Percentiles rank a stretch among this genome's conserved stretches.
phyloP scores from a whole-genome alignment of 2,888 invertebrate genomes.

The Cerceris rybyensis region DNA sequence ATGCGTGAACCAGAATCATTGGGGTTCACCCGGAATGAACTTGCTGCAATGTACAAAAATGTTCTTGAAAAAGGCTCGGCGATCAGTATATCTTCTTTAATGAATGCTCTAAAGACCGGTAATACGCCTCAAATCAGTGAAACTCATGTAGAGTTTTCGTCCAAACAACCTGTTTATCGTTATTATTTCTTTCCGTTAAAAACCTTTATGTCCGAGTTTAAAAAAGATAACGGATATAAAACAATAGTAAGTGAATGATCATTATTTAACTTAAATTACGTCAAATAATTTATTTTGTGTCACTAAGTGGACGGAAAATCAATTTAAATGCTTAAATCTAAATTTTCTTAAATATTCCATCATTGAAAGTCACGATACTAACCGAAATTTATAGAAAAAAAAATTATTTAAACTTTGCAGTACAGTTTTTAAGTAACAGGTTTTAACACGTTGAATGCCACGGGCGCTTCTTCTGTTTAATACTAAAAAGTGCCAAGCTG shows the following conservation, averaged over 20 bases:
- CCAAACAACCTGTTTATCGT: constrained; percentile 73
- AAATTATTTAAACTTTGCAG: too few species aligned
- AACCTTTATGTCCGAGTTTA: constrained; percentile 81
- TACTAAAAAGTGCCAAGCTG: too few species aligned
- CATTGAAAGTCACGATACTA: too few species aligned
- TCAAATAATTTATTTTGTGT: too few species aligned
- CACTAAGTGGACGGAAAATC: not conserved
- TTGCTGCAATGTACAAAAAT: constrained; percentile 82
- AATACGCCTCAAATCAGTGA: constrained; percentile 56
- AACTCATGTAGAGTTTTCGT: constrained; percentile 59
- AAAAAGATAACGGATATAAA: constrained; percentile 63
- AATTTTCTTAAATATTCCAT: too few species aligned
- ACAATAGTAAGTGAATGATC: constrained; percentile 58
- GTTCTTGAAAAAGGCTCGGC: constrained; percentile 79
- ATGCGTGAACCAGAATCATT: constrained; percentile 62
- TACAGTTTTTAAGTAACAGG: too few species aligned
- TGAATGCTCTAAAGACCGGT: constrained; percentile 58
- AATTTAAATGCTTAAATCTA: too few species aligned
- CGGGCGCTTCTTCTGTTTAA: too few species aligned
- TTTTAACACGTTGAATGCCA: too few species aligned
- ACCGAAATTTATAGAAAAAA: too few species aligned
- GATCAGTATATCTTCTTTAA: constrained; percentile 68
- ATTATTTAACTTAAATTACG: not conserved
- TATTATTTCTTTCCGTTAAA: constrained; percentile 84
- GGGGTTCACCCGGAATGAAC: constrained; percentile 80